phyloP scores from a whole-genome alignment of 2,113 vertebrate genomes.

The Petrocephalus zakoni region DNA sequence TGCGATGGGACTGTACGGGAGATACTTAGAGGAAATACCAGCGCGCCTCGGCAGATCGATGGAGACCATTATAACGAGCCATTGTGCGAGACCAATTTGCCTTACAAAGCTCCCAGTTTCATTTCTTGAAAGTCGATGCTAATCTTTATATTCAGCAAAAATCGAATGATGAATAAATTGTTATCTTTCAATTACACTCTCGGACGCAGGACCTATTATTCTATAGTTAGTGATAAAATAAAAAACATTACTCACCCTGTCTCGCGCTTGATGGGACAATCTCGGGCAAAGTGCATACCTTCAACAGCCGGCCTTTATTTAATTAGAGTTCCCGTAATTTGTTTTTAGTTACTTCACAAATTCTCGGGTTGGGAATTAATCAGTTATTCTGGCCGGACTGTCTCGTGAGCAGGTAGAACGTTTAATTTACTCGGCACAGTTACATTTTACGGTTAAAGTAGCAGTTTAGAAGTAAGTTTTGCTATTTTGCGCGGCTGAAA shows the following conservation, averaged over 20 bases:
- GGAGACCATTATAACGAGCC: neutral
- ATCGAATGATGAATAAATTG: conserved; percentile 79
- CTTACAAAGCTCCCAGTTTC: conserved; percentile 20
- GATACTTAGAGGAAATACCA: neutral
- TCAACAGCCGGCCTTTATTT: conserved; percentile 23
- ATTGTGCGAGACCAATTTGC: conserved; percentile 22
- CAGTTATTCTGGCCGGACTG: conserved; percentile 11
- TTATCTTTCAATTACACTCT: conserved; percentile 76
- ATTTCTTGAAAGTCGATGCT: conserved; percentile 35
- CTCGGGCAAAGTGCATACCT: conserved; percentile 17
- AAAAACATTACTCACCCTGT: conserved; percentile 48
- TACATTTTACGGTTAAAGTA: conserved; percentile 3
- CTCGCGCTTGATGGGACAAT: conserved; percentile 19
- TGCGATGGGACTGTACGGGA: neutral
- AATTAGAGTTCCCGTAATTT: conserved; percentile 23
- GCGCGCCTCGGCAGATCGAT: neutral
- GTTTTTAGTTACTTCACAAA: conserved; percentile 24
- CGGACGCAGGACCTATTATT: conserved; percentile 75
- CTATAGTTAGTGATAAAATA: conserved; percentile 76
- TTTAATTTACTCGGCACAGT: conserved; percentile 12
- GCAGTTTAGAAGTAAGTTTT: neutral
- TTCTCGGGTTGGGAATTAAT: conserved; percentile 27
- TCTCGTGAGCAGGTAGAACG: conserved; percentile 15
- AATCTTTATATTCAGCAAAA: conserved; percentile 68
- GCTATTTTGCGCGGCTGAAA: neutral